phyloP scores from a whole-genome alignment of 2,797 vertebrate species.

The Hemibagrus guttatus region DNA sequence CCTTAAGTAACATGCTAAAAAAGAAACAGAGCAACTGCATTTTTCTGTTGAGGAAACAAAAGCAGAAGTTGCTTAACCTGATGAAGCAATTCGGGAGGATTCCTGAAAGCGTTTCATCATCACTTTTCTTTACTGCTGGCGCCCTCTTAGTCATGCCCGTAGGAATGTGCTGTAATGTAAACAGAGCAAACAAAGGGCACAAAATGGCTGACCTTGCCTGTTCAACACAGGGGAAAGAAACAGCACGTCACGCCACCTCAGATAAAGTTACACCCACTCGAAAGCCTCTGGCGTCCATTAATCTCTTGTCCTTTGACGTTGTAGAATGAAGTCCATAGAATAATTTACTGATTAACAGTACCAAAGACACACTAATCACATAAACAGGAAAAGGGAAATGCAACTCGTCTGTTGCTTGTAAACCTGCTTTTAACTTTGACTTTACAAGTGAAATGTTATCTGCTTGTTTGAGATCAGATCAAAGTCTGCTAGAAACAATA shows the following conservation, averaged over 20 bases:
- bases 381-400: slow-evolving; percentile 3
- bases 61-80: slow-evolving; percentile 58
- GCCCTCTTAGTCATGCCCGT: slow-evolving; percentile 18
- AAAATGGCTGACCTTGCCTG: slow-evolving; percentile 42
- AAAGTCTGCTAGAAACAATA: slow-evolving; percentile 12
- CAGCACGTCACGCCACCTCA: not conserved
- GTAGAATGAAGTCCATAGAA: not conserved
- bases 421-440: not conserved
- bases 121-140: slow-evolving; percentile 32
- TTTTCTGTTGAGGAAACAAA: slow-evolving; percentile 59
- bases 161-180: slow-evolving; percentile 49
- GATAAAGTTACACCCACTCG: not conserved
- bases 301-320: not conserved
- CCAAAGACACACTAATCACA: slow-evolving; percentile 5
- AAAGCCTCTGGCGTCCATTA: slow-evolving; percentile 1
- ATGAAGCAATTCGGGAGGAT: slow-evolving; percentile 51
- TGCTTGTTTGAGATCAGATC: slow-evolving; percentile 10
- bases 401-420: not conserved
- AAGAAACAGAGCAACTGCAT: slow-evolving; percentile 37
- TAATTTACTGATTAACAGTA: slow-evolving; percentile 12
- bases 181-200: slow-evolving; percentile 30
- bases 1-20: slow-evolving; percentile 30
- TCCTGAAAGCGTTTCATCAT: slow-evolving; percentile 46
- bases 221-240: slow-evolving; percentile 16
- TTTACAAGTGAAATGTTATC: slow-evolving; percentile 20